A percentile compares a stretch with the other conserved stretches of the same genome.
Conservation (phyloP, 2,888 invertebrate species). For the Gastracanthus pulcherrimus region DNA sequence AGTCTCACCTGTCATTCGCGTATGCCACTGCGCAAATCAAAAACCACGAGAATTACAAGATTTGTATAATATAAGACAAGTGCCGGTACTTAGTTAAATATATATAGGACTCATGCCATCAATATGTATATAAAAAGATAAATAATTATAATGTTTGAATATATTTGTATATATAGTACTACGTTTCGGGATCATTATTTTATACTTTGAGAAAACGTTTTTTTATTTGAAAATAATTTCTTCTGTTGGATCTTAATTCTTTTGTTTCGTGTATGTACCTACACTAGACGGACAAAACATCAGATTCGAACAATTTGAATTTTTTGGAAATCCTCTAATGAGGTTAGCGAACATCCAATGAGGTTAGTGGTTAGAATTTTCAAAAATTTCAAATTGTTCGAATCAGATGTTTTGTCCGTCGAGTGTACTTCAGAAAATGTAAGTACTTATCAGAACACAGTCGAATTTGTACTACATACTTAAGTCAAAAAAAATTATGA, state of each 20-base stretch:
- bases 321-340: too few species aligned
- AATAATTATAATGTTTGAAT: not conserved
- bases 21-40: conserved; percentile 58
- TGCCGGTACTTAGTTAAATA: not conserved
- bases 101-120: conserved; percentile 45
- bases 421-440: too few species aligned
- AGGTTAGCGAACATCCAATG: too few species aligned
- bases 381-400: too few species aligned
- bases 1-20: conserved; percentile 61
- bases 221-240: not conserved
- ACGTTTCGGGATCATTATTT: not conserved
- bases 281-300: not conserved
- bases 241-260: too few species aligned
- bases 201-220: not conserved
- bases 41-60: conserved; percentile 56
- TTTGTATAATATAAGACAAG: conserved; percentile 6
- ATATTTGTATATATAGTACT: not conserved
- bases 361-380: too few species aligned
- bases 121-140: conserved; percentile 17
- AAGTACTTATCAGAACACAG: too few species aligned
- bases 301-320: too few species aligned
- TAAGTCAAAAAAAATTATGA: too few species aligned
- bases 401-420: too few species aligned
- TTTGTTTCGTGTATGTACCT: not conserved
- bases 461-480: too few species aligned